Conservation (phyloP, 2,797 vertebrate genomes). For the Emydoidea blandingii region DNA sequence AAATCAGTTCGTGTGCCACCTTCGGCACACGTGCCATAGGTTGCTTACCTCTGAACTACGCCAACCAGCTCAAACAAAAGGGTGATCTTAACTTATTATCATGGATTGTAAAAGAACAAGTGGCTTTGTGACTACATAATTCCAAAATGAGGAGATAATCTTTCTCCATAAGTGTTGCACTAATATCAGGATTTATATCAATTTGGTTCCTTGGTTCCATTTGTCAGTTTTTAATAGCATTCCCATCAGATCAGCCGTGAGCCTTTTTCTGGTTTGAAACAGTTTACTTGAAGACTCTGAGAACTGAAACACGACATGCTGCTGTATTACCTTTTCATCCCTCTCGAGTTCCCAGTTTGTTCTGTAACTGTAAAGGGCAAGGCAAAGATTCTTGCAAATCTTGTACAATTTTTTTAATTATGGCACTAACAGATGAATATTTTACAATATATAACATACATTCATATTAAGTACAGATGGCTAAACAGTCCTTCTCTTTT, state of each 20-base stretch:
- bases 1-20: too few relatives aligned
- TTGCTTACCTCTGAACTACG: not conserved
- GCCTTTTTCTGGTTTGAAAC: not conserved
- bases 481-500: conserved; percentile 16
- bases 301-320: not conserved
- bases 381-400: not conserved
- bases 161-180: not conserved
- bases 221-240: not conserved
- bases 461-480: conserved; percentile 52
- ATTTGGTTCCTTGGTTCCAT: not conserved
- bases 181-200: not conserved
- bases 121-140: not conserved
- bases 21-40: too few relatives aligned
- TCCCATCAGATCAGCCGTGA: not conserved
- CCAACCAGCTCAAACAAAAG: not conserved
- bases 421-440: conserved; percentile 79
- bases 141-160: conserved; percentile 17
- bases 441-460: conserved; percentile 65
- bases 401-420: conserved; percentile 75
- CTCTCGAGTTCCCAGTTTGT: not conserved
- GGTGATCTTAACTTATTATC: not conserved
- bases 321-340: not conserved
- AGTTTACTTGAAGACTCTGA: not conserved
- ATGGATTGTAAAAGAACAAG: not conserved
- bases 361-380: conserved; percentile 4